Evolutionary conservation across 2,113 vertebrate genomes (phyloP).

Genomic region (Motacilla tschutschensis): DNA sequence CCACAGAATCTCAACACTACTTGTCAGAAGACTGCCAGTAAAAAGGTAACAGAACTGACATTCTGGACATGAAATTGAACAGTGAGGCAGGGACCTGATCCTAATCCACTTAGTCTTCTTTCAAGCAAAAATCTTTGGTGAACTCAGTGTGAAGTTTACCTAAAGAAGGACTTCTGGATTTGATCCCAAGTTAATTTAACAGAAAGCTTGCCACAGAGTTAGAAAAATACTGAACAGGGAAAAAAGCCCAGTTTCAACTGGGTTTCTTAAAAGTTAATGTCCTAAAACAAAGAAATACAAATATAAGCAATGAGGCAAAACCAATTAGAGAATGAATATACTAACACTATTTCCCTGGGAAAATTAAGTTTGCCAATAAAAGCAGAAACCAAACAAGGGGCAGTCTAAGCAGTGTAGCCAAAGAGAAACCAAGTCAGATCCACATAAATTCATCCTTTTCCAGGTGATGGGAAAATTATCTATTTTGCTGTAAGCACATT

Average conservation of each 20-base stretch:
- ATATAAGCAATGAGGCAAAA: constrained; percentile 42
- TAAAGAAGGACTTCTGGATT: constrained; percentile 27
- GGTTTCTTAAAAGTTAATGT: constrained; percentile 35
- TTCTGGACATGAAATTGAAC: not conserved
- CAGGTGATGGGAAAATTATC: not conserved
- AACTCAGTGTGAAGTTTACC: constrained; percentile 35
- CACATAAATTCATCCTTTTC: not conserved
- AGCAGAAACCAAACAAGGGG: constrained; percentile 17
- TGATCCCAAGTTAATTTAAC: constrained; percentile 37
- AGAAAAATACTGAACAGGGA: constrained; percentile 20
- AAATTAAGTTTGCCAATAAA: constrained; percentile 26
- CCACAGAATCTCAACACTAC: not conserved
- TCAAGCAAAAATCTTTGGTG: not conserved
- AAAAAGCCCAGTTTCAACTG: constrained; percentile 35
- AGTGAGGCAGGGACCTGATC: not conserved
- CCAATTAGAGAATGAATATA: constrained; percentile 27
- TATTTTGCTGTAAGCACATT: not conserved
- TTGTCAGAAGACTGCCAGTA: not conserved
- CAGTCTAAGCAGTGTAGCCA: not conserved
- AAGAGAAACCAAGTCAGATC: not conserved
- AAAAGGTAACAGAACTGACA: not conserved
- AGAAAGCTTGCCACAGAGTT: constrained; percentile 14
- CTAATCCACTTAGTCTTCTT: not conserved
- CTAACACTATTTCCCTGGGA: constrained; percentile 7
- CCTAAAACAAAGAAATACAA: constrained; percentile 40